Evolutionary conservation across 92 coral and sea anemone species (phyloP), one percentile per base, ranked within the genome.

Genomic region (Porites rus): DNA sequence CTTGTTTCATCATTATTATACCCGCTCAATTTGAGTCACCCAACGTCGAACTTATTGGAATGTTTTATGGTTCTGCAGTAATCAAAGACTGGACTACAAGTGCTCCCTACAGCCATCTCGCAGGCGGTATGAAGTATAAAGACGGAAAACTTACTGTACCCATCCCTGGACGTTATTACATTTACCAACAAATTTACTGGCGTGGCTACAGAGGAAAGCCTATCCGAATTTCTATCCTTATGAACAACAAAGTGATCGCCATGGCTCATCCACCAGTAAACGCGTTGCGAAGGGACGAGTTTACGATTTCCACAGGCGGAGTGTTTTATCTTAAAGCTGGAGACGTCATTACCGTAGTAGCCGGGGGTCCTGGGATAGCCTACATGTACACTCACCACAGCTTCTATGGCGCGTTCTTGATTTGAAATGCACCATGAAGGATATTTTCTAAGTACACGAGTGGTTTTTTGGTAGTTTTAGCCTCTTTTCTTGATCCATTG

Each of bases 361-460:
- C 24, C 24, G 24, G 24, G 24, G 24, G 24, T 22, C 24, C 24
- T 17, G 74, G 74, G 65, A 66, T 51, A 51, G 65, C 52, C 5
- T 66, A 1, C 73, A 79, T 79, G 84, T 2, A 12, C 0, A 20
- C 74, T 18, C 51, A 51, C 20, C 84, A 79, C 84, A 79, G 84
- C 72, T 79, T 66, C 65, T 79, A 66, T 79, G 84, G 84, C 38
- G 84, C 84, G 19, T 79, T 79, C 24, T 79, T 79, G 64, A 79
- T 79, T 10, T 79, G 25, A 79, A 51, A 31, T 72, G 14, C 50
- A 1, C 9, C 25, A 31, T 22, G 24, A 22, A 22, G 16, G 74
- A 69, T 13, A 8, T 19, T 4, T 69, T 24, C 3, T 2, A 20
- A 6, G 24, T 25, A 50, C 72, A 8, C 72, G 16, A 68, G 16